Evolutionary conservation across 2,113 vertebrate genomes (phyloP).

Genomic region (Xenopus laevis): DNA sequence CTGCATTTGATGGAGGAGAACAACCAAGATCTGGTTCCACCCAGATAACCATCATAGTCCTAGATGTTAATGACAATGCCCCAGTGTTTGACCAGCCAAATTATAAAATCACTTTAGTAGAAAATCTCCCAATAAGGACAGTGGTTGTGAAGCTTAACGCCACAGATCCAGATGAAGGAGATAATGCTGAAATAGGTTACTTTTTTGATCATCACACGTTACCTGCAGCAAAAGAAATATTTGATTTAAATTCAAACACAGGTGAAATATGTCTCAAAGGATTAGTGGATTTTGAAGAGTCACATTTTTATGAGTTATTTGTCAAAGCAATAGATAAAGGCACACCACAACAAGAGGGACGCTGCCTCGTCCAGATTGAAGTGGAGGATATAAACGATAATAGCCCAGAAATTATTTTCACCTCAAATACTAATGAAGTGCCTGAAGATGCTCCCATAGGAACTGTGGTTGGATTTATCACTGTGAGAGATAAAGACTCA

Average conservation of each 20-base stretch:
- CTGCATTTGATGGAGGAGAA: slow-evolving; percentile 67
- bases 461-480: slow-evolving; percentile 67
- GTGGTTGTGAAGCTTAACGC: slow-evolving; percentile 67
- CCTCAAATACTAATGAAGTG: slow-evolving; percentile 67
- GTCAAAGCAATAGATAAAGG: slow-evolving; percentile 74
- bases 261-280: slow-evolving; percentile 70
- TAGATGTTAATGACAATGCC: slow-evolving; percentile 63
- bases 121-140: slow-evolving; percentile 54
- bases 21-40: slow-evolving; percentile 60
- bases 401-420: slow-evolving; percentile 65
- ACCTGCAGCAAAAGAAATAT: slow-evolving; percentile 57
- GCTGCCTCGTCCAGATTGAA: slow-evolving; percentile 72
- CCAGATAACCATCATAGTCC: slow-evolving; percentile 56
- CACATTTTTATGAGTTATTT: slow-evolving; percentile 63
- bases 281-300: slow-evolving; percentile 69
- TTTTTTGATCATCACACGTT: slow-evolving; percentile 72
- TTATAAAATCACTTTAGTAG: slow-evolving; percentile 61
- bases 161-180: slow-evolving; percentile 69
- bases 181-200: slow-evolving; percentile 70
- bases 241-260: slow-evolving; percentile 62
- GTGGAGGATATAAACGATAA: slow-evolving; percentile 73
- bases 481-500: slow-evolving; percentile 68
- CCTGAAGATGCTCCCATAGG: slow-evolving; percentile 68
- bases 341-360: slow-evolving; percentile 57
- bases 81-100: slow-evolving; percentile 58